Evolutionary conservation across 2,888 invertebrate species (phyloP), one percentile per base, ranked within the genome.

Genomic region (Deladenus siricidicola): DNA sequence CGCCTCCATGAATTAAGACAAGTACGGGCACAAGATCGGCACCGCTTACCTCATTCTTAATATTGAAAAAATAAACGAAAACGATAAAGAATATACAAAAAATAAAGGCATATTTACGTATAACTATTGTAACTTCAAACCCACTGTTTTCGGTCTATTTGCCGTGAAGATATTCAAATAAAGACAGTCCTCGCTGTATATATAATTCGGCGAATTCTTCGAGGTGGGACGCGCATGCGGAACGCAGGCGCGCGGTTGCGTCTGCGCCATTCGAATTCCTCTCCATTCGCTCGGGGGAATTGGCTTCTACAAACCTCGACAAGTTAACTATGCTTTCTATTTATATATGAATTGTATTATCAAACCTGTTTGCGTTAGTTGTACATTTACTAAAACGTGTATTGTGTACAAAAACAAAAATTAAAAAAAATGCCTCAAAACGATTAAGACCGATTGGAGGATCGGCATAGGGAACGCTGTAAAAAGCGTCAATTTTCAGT

Each of bases 291-390:
- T 48, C 3, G 47, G 34, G 4, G 62, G 63, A 14, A 45, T 48
- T 8, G 69, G 65, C 45, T 72, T 71, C 71, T 72, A 26, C 34
- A 68, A 50, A 24, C 8, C n/a, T n/a, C n/a, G n/a, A n/a, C n/a
- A n/a, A n/a, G n/a, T n/a, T n/a, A n/a, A n/a, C n/a, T n/a, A n/a
- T n/a, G n/a, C n/a, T n/a, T n/a, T n/a, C n/a, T n/a, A n/a, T n/a
- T n/a, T n/a, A n/a, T n/a, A n/a, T n/a, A n/a, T n/a, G n/a, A n/a
- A n/a, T n/a, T n/a, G n/a, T n/a, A n/a, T n/a, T n/a, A n/a, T n/a
- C n/a, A n/a, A n/a, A n/a, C n/a, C n/a, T n/a, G n/a, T n/a, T n/a
- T n/a, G n/a, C n/a, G n/a, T n/a, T n/a, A n/a, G n/a, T n/a, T n/a
- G n/a, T n/a, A n/a, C n/a, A n/a, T n/a, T n/a, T n/a, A n/a, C n/a